Evolutionary conservation across 1,140 invertebrate species (phyloP).

Genomic region (Sitophilus oryzae): DNA sequence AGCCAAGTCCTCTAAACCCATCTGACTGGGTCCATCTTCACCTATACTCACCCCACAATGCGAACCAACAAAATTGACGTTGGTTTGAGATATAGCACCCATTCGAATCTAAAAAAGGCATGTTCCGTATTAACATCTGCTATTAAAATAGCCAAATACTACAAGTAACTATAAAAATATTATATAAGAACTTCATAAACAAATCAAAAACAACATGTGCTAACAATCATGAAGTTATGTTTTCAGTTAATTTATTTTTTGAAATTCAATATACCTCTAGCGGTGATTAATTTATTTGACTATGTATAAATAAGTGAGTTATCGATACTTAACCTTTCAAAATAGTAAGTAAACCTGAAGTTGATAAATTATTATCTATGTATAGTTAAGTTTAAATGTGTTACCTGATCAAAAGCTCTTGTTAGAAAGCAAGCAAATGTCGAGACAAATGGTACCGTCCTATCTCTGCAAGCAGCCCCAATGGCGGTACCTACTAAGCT

Average conservation of each 20-base stretch:
- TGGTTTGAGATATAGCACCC: conserved; percentile 97
- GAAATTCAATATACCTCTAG: too few species aligned
- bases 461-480: conserved; percentile 81
- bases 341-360: too few species aligned
- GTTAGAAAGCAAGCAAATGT: conserved; percentile 98
- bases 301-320: too few species aligned
- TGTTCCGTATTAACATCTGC: conserved; percentile 10
- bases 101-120: conserved; percentile 74
- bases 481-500: conserved; percentile 95
- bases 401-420: conserved; percentile 88
- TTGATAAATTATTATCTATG: neutral
- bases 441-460: conserved; percentile 87
- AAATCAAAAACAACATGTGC: neutral
- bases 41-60: conserved; percentile 95
- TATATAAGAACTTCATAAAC: neutral
- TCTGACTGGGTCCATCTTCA: conserved; percentile 98
- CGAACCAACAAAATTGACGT: conserved; percentile 92
- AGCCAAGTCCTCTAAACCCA: conserved; percentile 97
- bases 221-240: too few species aligned
- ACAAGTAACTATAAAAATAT: conserved; percentile 10
- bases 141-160: too few species aligned
- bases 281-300: too few species aligned
- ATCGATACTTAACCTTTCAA: too few species aligned
- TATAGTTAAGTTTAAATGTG: neutral
- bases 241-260: too few species aligned